Base-by-base conservation (phyloP, 1,140 invertebrate species). In the Apocrypta bakeri region DNA sequence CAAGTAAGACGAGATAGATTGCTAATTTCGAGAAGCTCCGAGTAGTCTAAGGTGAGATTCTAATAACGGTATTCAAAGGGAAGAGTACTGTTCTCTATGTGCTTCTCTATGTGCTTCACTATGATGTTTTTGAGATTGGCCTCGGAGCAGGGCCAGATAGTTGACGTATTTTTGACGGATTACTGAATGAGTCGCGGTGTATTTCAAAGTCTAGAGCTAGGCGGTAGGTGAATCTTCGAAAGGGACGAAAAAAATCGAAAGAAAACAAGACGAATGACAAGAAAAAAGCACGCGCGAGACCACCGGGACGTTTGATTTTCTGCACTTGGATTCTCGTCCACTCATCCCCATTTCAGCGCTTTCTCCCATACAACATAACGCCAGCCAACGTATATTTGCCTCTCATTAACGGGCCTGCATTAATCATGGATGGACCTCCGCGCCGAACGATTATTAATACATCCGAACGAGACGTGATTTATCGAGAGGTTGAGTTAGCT, bases 321-420 rank as follows among this genome's bases (percentile, higher is more conserved):
- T 2, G 48, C 48, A 56, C 42, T 4, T 21, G 27, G 66, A n/a
- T n/a, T n/a, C n/a, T n/a, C 42, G 14, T 14, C 8, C 29, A 31
- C 31, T 69, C 68, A 31, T 31, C 25, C 31, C 68, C 68, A 9
- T 69, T 56, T 56, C 48, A 56, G n/a, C 48, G 48, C 48, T 56
- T n/a, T 56, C 21, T 56, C 48, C 3, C 48, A 56, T n/a, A n/a
- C 48, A 37, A 9, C 3, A 2, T 9, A 9, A 37, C 3, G 33
- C 33, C 33, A 37, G 63, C 24, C 8, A 17, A 9, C 61, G 72
- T 75, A 85, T 89, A 90, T 91, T 91, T 90, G 88, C 88, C 90
- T 90, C 89, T 91, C 88, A 91, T 91, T 92, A 91, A 90, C 88
- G 85, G 82, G 82, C 75, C 84, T 76, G 86, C 90, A 91, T 91